phyloP scores from a whole-genome alignment of 1,140 invertebrate genomes.

The Dolichoris vasculosae region DNA sequence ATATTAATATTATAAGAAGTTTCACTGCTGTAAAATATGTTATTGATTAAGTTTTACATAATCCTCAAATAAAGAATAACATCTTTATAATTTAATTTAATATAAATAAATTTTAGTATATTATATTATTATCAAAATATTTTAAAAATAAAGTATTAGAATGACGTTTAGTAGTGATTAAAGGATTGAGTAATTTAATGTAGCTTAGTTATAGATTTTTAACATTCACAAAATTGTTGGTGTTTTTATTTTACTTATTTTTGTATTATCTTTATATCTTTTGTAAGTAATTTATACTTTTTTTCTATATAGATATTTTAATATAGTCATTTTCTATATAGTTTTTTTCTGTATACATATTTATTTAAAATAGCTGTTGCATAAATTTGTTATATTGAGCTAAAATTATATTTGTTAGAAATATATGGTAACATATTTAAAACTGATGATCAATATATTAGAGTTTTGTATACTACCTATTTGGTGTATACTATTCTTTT shows the following conservation, averaged over 20 bases:
- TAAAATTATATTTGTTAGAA: conserved; percentile 12
- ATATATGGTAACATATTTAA: conserved; percentile 30
- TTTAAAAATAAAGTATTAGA: too few species aligned
- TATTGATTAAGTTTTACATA: too few species aligned
- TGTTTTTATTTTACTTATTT: conserved; percentile 34
- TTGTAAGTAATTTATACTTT: conserved; percentile 40
- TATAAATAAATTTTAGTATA: too few species aligned
- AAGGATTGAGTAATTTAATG: conserved; percentile 44
- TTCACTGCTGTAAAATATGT: too few species aligned
- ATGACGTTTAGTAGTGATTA: neutral
- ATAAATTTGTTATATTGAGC: conserved; percentile 1
- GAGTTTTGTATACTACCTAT: conserved; percentile 42
- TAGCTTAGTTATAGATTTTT: conserved; percentile 61
- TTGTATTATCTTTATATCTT: conserved; percentile 22
- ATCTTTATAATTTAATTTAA: too few species aligned
- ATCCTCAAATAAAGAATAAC: too few species aligned
- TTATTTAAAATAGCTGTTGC: conserved; percentile 28
- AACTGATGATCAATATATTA: conserved; percentile 1
- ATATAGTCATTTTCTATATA: too few species aligned
- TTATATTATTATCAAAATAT: neutral
- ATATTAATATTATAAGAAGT: neutral
- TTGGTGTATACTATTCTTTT: neutral
- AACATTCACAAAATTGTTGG: conserved; percentile 45
- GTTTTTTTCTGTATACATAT: conserved; percentile 32
- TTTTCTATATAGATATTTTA: too few species aligned